Conservation (phyloP, 1,140 invertebrate species). For the Drosophila mojavensis region DNA sequence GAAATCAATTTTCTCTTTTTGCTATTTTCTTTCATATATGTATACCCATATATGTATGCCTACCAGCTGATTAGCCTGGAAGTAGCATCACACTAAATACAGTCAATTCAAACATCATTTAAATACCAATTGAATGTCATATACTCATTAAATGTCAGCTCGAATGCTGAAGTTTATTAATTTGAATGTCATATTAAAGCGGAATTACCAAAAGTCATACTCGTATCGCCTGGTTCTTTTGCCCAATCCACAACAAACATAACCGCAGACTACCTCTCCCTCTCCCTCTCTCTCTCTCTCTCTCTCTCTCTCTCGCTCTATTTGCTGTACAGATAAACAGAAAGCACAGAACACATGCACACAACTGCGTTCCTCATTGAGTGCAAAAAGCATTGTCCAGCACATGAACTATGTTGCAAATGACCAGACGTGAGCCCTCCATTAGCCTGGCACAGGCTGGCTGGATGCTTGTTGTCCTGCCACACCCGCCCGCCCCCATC, state of each 20-base stretch:
- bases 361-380: constrained; percentile 59
- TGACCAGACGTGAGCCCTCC: constrained; percentile 77
- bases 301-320: not conserved
- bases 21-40: not conserved
- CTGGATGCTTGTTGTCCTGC: constrained; percentile 22
- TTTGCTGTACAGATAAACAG: not conserved
- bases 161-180: too few species aligned
- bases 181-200: constrained; percentile 78
- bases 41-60: too few species aligned
- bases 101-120: not conserved
- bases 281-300: not conserved
- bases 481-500: not conserved
- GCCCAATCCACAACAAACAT: constrained; percentile 3
- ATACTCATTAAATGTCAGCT: too few species aligned
- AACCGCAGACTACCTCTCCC: not conserved
- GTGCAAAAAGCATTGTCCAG: constrained; percentile 79
- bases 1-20: too few species aligned
- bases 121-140: not conserved
- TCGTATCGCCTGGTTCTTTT: constrained; percentile 18
- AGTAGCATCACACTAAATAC: too few species aligned
- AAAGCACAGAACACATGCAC: constrained; percentile 33
- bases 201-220: constrained; percentile 60
- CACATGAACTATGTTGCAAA: constrained; percentile 81
- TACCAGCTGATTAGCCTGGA: too few species aligned
- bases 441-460: constrained; percentile 45